Conservation (phyloP, 2,797 vertebrate species). For the Enteromius treurensis region DNA sequence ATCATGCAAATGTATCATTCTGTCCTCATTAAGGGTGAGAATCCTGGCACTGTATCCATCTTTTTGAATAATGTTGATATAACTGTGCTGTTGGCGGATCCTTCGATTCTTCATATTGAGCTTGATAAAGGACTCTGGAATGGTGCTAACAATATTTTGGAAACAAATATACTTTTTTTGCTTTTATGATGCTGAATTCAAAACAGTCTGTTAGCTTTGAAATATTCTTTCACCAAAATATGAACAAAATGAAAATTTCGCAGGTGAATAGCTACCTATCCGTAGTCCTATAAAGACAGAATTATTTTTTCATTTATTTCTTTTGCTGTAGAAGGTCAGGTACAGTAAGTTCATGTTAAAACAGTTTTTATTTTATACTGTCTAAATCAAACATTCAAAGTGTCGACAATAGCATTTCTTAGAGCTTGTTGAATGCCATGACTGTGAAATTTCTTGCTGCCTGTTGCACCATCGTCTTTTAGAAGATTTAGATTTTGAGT, state of each 20-base stretch:
- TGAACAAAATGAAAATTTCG: background rate
- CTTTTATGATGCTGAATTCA: background rate
- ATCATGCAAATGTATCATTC: slow-evolving; percentile 57
- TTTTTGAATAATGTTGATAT: slow-evolving; percentile 41
- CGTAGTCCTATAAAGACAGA: background rate
- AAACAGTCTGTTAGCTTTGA: background rate
- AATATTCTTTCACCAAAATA: background rate
- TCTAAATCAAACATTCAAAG: background rate
- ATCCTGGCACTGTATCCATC: slow-evolving; percentile 8
- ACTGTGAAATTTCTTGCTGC: background rate
- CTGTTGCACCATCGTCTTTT: background rate
- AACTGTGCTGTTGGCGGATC: slow-evolving; percentile 9
- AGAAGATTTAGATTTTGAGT: background rate
- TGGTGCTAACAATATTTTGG: background rate
- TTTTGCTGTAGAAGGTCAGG: background rate
- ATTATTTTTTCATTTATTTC: background rate
- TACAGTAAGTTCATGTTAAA: background rate
- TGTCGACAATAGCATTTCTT: background rate
- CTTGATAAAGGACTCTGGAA: slow-evolving; percentile 12
- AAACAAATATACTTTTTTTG: background rate
- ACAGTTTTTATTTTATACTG: background rate
- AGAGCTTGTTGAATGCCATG: slow-evolving; percentile 12
- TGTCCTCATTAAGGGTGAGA: slow-evolving; percentile 51
- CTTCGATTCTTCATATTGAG: slow-evolving; percentile 6
- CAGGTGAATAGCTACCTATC: background rate